Percentiles rank a stretch among this genome's conserved stretches.
These are phyloP conservation scores for Octodonta nipae DNA, from an alignment of 2,888 invertebrate species.

Conservation along the genomic window DNA sequence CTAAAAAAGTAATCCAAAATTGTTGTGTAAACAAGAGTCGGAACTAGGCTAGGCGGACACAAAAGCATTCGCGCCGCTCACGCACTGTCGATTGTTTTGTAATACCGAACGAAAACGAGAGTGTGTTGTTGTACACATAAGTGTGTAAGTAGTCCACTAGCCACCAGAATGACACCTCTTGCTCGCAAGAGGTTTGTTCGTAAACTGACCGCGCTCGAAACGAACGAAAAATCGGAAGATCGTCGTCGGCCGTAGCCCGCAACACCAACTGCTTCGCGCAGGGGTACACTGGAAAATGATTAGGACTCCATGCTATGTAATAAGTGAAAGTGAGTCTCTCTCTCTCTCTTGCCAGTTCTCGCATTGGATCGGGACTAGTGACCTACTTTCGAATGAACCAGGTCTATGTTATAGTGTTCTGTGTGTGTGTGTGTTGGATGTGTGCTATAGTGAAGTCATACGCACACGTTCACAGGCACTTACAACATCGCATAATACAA, in stretches of 20 bases:
- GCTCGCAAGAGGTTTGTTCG: constrained; percentile 10
- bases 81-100: no score
- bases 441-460: constrained; percentile 35
- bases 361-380: constrained; percentile 53
- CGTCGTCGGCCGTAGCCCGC: background rate
- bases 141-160: constrained; percentile 2
- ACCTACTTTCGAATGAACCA: constrained; percentile 86
- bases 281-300: constrained; percentile 58
- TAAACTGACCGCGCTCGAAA: constrained; percentile 12
- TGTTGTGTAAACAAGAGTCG: no score
- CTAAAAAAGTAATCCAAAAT: background rate
- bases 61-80: no score
- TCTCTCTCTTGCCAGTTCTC: no score
- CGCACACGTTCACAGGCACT: constrained; percentile 27
- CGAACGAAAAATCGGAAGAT: constrained; percentile 5
- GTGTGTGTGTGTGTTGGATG: no score
- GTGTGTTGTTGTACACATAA: background rate
- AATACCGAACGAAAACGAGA: background rate
- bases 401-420: constrained; percentile 92
- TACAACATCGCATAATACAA: constrained; percentile 32
- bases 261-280: constrained; percentile 36
- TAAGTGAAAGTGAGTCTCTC: constrained; percentile 82
- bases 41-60: no score
- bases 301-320: constrained; percentile 62
- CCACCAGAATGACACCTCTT: constrained; percentile 14